Evolutionary conservation across 2,113 vertebrate species (phyloP), one percentile per base, ranked within the genome.

Genomic region (Rhagologus leucostigma): DNA sequence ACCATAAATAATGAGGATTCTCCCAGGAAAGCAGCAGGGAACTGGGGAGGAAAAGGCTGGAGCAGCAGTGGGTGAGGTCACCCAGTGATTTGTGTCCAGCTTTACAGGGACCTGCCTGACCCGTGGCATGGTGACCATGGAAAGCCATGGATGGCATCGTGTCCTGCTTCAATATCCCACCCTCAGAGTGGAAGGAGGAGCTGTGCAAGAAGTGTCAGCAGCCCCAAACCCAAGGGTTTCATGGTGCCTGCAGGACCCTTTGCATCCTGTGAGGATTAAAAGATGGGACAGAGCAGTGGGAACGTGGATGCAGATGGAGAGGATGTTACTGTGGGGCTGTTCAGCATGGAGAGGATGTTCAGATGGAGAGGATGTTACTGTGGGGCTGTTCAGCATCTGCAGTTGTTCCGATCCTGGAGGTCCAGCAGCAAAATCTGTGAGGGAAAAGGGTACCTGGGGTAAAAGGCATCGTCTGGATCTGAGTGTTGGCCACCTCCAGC

Each of bases 321-420:
- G n/a, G 63, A 2, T 0, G 0, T 16, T 13, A 0, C 9, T 14
- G 0, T 5, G 56, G 37, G 6, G 9, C 46, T 65, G 62, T 9
- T 47, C 3, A 39, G 39, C 71, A 75, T 4, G 74, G 52, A n/a
- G 50, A 23, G n/a, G 63, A 2, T 0, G 0, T 16, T 13, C 11
- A 26, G 71, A 3, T 13, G 74, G 52, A n/a, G 50, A 23, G n/a
- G 63, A 2, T 0, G 0, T 16, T 13, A 0, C 9, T 14, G 0
- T 5, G 56, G 37, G 6, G 9, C 46, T 65, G 62, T 9, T 47
- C 3, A 39, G 39, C 71, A 75, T 4, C n/a, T 65, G 3, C 9
- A 22, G 15, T 0, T 56, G 26, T 11, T 27, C 74, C 65, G 23
- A 21, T 62, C 70, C 59, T 35, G 3, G 57, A 55, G 35, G 6